Conservation (phyloP, 2,888 invertebrate species). For the Heliconius ethilla region DNA sequence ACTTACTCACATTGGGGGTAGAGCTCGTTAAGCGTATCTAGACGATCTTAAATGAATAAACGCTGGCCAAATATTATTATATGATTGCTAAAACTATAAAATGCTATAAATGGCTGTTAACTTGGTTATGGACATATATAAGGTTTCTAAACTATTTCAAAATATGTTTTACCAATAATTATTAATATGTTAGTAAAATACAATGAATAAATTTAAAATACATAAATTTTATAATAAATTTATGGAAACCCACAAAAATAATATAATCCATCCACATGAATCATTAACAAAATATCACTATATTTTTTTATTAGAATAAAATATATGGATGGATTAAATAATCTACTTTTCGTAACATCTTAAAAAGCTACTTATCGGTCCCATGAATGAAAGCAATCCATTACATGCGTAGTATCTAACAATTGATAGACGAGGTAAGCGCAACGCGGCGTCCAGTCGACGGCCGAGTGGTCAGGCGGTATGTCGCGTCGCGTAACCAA, state of each 20-base stretch:
- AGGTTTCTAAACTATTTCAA: neutral
- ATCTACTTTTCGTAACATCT: neutral
- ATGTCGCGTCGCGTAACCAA: slow-evolving; percentile 76
- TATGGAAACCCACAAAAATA: neutral
- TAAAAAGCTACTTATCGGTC: slow-evolving; percentile 15
- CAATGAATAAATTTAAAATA: neutral
- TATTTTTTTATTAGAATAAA: neutral
- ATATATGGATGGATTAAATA: neutral
- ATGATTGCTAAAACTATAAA: slow-evolving; percentile 24
- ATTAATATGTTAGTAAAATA: neutral
- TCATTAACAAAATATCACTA: neutral
- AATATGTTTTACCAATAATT: neutral
- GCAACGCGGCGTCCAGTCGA: slow-evolving; percentile 69
- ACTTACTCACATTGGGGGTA: slow-evolving; percentile 68
- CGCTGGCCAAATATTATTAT: slow-evolving; percentile 38
- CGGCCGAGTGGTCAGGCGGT: slow-evolving; percentile 65
- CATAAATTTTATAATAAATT: neutral
- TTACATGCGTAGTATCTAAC: slow-evolving; percentile 49
- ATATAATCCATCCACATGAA: neutral
- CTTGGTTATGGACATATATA: neutral
- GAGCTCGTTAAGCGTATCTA: slow-evolving; percentile 61
- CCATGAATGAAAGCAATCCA: slow-evolving; percentile 50
- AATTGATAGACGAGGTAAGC: slow-evolving; percentile 53
- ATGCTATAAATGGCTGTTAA: slow-evolving; percentile 12
- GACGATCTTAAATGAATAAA: slow-evolving; percentile 48